Evolutionary conservation across 2,113 vertebrate species (phyloP).

Genomic region (Tringa solitaria): DNA sequence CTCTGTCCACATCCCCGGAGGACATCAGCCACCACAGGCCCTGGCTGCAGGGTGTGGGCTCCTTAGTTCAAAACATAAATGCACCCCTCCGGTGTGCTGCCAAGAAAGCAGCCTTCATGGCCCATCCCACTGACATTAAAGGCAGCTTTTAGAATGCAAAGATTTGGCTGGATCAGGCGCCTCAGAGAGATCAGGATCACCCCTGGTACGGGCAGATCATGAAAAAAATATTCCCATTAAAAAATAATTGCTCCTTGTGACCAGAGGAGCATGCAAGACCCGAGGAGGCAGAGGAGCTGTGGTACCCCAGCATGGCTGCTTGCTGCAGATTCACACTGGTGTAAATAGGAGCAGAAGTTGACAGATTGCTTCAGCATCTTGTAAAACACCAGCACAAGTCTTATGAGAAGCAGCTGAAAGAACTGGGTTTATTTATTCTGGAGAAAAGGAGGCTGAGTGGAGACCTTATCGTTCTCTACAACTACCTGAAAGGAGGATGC

Average conservation of each 20-base stretch:
- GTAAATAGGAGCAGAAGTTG: not conserved
- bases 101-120: not conserved
- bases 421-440: not conserved
- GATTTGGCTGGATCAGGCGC: not conserved
- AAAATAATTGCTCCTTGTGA: not conserved
- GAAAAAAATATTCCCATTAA: not conserved
- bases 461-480: not conserved
- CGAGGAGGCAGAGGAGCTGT: not conserved
- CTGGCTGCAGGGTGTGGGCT: not conserved
- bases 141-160: not conserved
- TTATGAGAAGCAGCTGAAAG: not conserved
- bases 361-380: not conserved
- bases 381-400: not conserved
- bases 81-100: accelerated
- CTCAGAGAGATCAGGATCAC: not conserved
- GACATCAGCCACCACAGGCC: not conserved
- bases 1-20: not conserved
- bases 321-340: not conserved
- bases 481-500: not conserved
- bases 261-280: accelerated
- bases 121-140: accelerated
- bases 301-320: accelerated
- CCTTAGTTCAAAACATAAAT: not conserved
- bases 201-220: not conserved
- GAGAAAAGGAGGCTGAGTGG: not conserved